phyloP scores from a whole-genome alignment of 2,113 vertebrate species.

The Perccottus glenii region DNA sequence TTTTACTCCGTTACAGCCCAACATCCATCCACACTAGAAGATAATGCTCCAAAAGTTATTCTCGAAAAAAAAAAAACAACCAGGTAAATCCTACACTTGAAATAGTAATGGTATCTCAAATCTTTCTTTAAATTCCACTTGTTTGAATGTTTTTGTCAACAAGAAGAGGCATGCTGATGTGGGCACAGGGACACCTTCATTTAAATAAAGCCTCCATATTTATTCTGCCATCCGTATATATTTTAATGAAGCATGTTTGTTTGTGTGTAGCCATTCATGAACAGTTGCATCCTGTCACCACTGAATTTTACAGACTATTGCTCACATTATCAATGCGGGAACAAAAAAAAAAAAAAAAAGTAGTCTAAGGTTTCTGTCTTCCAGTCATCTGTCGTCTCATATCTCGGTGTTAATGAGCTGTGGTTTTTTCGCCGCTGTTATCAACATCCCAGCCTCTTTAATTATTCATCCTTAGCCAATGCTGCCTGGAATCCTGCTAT shows the following conservation, averaged over 20 bases:
- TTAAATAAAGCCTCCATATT: background rate
- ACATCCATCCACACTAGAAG: too few relatives aligned
- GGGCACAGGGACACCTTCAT: background rate
- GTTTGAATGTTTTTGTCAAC: background rate
- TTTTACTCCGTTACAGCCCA: too few relatives aligned
- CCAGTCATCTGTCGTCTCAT: conserved; percentile 45
- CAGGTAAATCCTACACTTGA: too few relatives aligned
- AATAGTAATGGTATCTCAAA: too few relatives aligned
- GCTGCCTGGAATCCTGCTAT: conserved; percentile 36
- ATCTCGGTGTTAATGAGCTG: conserved; percentile 60
- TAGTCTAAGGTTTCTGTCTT: conserved; percentile 25
- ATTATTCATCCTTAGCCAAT: conserved; percentile 63
- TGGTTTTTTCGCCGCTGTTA: conserved; percentile 39
- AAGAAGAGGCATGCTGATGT: background rate
- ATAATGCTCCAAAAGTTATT: too few relatives aligned
- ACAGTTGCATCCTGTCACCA: conserved; percentile 3
- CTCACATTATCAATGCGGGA: conserved; percentile 24
- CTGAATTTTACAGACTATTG: conserved; percentile 19
- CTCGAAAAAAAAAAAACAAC: too few relatives aligned
- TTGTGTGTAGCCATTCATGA: background rate
- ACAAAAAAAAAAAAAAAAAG: conserved; percentile 30
- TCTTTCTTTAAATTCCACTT: background rate
- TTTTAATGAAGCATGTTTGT: background rate
- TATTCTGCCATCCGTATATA: background rate
- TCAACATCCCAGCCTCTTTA: conserved; percentile 49